A percentile compares a stretch with the other conserved stretches of the same genome.
phyloP scores from a whole-genome alignment of 2,888 invertebrate genomes.

The Chalcosyrphus nemorum region DNA sequence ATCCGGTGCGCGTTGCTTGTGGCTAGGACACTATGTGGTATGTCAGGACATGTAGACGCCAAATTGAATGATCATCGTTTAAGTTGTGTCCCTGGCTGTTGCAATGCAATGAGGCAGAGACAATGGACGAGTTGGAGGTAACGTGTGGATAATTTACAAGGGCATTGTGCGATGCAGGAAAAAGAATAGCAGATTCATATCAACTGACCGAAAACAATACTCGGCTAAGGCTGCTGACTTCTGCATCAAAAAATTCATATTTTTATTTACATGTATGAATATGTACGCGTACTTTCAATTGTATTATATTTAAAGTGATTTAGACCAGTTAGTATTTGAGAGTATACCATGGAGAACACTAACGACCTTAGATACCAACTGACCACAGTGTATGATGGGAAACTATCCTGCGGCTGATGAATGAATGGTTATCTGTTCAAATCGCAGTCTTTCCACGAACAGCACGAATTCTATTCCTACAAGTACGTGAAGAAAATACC shows the following conservation, averaged over 20 bases:
- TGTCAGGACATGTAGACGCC: slow-evolving; percentile 71
- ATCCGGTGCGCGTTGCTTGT: slow-evolving; percentile 59
- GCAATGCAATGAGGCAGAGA: slow-evolving; percentile 8
- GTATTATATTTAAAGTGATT: background rate
- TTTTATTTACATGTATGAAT: background rate
- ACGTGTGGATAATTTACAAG: slow-evolving; percentile 56
- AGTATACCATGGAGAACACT: no score
- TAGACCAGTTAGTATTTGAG: no score
- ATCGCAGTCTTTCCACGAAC: no score
- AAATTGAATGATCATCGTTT: slow-evolving; percentile 72
- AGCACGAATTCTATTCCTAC: no score
- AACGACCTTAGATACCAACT: no score
- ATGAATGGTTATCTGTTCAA: no score
- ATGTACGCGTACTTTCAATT: background rate
- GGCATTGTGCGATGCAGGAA: slow-evolving; percentile 21
- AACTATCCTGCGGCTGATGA: no score
- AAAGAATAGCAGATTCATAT: slow-evolving; percentile 20
- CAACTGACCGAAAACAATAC: slow-evolving; percentile 16
- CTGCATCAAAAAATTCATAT: background rate
- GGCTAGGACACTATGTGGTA: slow-evolving; percentile 69
- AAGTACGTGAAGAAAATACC: no score
- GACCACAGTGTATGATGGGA: no score
- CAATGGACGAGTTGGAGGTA: slow-evolving; percentile 12
- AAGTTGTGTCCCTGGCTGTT: slow-evolving; percentile 46
- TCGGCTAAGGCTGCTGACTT: slow-evolving; percentile 21